These are phyloP conservation scores for Amphipoea oculea DNA, from an alignment of 2,888 invertebrate genomes.

Conservation along the genomic window DNA sequence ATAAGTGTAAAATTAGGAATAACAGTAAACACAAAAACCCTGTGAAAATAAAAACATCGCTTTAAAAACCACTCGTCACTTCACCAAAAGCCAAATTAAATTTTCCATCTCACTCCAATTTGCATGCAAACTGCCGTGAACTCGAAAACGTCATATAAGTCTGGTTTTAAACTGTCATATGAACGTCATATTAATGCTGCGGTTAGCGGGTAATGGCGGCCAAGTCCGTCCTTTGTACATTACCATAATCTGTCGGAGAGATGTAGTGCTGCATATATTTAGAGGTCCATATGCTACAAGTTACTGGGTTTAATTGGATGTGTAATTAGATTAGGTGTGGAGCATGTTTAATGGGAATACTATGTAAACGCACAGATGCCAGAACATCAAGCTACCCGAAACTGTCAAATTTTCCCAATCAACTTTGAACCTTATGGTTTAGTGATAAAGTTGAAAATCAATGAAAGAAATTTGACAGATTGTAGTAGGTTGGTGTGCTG, in stretches of 20 bases:
- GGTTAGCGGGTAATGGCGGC: constrained; percentile 31
- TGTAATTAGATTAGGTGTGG: constrained; percentile 26
- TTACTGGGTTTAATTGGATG: constrained; percentile 20
- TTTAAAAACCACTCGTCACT: constrained; percentile 14
- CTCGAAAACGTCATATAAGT: constrained; percentile 27
- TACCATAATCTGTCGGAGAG: constrained; percentile 72
- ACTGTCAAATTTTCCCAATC: no score
- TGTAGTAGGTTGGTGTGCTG: no score
- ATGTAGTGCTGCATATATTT: constrained; percentile 40
- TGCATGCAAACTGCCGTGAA: constrained; percentile 20
- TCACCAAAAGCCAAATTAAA: constrained; percentile 21
- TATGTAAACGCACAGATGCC: neutral
- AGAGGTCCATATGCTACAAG: constrained; percentile 15
- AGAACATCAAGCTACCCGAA: no score
- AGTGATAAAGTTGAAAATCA: no score
- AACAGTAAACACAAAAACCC: neutral
- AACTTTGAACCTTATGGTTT: no score
- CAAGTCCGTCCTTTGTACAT: constrained; percentile 59
- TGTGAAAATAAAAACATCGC: neutral
- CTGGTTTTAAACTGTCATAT: constrained; percentile 37
- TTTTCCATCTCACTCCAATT: constrained; percentile 30
- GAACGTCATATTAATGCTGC: constrained; percentile 56
- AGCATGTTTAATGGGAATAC: constrained; percentile 7
- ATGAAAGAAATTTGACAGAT: no score
- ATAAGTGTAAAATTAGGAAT: neutral